Evolutionary conservation across 2,888 invertebrate genomes (phyloP).

Genomic region (Lithophane semibrunnea): DNA sequence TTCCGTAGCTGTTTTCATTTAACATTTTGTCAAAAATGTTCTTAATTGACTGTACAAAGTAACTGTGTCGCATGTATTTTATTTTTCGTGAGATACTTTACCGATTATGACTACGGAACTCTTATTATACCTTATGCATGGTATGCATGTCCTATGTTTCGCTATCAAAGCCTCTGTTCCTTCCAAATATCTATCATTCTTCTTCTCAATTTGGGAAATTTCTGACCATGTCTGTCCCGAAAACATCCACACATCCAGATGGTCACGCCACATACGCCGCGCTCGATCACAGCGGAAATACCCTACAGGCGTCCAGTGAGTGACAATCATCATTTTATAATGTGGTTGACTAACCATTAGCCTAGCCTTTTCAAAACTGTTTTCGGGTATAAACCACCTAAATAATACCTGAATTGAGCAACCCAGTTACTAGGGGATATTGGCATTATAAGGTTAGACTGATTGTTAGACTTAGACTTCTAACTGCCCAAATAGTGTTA

Average conservation of each 20-base stretch:
- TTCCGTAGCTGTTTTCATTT: constrained; percentile 15
- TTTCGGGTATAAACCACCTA: background rate
- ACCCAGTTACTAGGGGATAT: constrained; percentile 20
- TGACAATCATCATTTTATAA: constrained; percentile 52
- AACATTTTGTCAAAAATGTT: constrained; percentile 13
- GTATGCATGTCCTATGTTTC: constrained; percentile 39
- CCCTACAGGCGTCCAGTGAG: constrained; percentile 82
- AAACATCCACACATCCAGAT: constrained; percentile 49
- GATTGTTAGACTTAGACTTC: constrained; percentile 39
- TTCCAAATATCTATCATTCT: constrained; percentile 39
- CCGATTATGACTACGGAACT: constrained; percentile 4
- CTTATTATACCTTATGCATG: constrained; percentile 32
- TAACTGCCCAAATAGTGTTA: constrained; percentile 3
- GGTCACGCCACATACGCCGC: constrained; percentile 87
- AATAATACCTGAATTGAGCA: constrained; percentile 20
- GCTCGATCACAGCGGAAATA: constrained; percentile 78
- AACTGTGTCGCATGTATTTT: constrained; percentile 40
- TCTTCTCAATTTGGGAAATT: constrained; percentile 68
- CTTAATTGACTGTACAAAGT: constrained; percentile 29
- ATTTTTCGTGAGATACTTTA: constrained; percentile 25
- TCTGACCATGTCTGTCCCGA: constrained; percentile 86
- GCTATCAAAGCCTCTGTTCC: constrained; percentile 32
- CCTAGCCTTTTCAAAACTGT: constrained; percentile 19
- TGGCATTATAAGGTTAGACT: constrained; percentile 44
- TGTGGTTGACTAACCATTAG: constrained; percentile 46